Evolutionary conservation across 2,797 vertebrate genomes (phyloP).

Genomic region (Aphelocoma californica): DNA sequence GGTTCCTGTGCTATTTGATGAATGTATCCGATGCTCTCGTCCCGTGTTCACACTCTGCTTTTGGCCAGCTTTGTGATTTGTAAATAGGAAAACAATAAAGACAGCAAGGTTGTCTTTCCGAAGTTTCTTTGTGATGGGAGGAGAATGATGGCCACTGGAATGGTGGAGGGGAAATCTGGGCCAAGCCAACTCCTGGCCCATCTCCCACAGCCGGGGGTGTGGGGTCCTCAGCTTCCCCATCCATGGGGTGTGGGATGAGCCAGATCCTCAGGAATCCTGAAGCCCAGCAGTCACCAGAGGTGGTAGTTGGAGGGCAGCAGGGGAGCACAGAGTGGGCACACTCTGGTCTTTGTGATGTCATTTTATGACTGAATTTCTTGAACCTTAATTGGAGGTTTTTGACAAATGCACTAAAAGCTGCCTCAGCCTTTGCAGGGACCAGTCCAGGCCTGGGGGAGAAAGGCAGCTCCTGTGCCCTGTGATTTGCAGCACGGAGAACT

Average conservation of each 20-base stretch:
- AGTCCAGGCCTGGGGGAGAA: accelerated
- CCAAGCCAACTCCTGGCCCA: accelerated
- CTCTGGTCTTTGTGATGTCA: accelerated
- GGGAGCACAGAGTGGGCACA: accelerated
- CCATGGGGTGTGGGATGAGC: accelerated
- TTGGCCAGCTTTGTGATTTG: slow-evolving; percentile 58
- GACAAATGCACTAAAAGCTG: neutral
- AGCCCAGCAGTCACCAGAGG: accelerated
- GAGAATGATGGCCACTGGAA: accelerated
- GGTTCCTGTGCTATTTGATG: neutral
- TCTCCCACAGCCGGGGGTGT: accelerated
- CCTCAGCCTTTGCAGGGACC: neutral
- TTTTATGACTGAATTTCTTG: neutral
- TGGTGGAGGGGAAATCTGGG: neutral
- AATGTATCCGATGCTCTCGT: slow-evolving; percentile 60
- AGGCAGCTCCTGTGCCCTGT: neutral
- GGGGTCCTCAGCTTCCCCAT: neutral
- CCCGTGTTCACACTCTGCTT: slow-evolving; percentile 50
- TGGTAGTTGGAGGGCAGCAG: neutral
- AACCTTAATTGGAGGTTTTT: neutral
- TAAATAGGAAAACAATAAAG: slow-evolving; percentile 74
- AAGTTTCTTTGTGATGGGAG: neutral
- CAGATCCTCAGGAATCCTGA: accelerated
- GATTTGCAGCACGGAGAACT: accelerated
- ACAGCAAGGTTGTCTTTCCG: slow-evolving; percentile 38